Base-by-base conservation (phyloP, 1,140 invertebrate genomes). In the Caenorhabditis tropicalis region DNA sequence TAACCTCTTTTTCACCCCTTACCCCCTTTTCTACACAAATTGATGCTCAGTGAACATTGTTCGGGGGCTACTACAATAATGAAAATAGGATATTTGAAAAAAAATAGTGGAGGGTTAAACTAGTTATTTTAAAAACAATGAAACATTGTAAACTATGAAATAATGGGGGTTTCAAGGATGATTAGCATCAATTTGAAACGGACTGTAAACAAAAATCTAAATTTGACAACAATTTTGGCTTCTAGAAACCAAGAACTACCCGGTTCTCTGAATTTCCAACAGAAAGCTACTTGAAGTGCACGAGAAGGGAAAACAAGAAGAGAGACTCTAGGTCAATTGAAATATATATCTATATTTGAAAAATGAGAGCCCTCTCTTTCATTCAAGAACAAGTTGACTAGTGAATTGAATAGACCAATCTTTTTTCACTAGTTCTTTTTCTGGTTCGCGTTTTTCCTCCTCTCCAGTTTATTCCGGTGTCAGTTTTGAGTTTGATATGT, bases 401-500 rank as follows among this genome's bases (percentile, higher is more conserved):
- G 65, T 24, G 36, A 31, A 46, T 43, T 74, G 65, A 74, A 74
- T 65, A 74, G 36, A 74, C 36, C 65, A 74, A 74, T 21, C 36
- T 5, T 43, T 74, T 74, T 74, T 31, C 24, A 36, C 24, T 19
- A 43, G 21, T 43, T 39, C n/a, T n/a, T n/a, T n/a, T 74, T 74
- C 43, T 46, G 65, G 33, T 43, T 43, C 36, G 24, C 24, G 36
- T 74, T 33, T 36, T 65, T 58, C 53, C 27, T 58, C 53, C 53
- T n/a, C n/a, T 19, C 24, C 58, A 19, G 15, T 4, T 10, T 53
- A 1, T 74, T 74, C 65, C 65, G 65, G 65, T 43, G 65, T 74
- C 65, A 74, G 65, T 74, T 74, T 74, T 74, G 36, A 74, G 31
- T 65, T 65, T 74, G 65, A 39, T 33, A 74, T 43, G 36, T 46